Percentiles rank a stretch among this genome's conserved stretches.
These are phyloP conservation scores for Gymnarchus niloticus DNA, from an alignment of 2,113 vertebrate genomes.

Conservation along the genomic window DNA sequence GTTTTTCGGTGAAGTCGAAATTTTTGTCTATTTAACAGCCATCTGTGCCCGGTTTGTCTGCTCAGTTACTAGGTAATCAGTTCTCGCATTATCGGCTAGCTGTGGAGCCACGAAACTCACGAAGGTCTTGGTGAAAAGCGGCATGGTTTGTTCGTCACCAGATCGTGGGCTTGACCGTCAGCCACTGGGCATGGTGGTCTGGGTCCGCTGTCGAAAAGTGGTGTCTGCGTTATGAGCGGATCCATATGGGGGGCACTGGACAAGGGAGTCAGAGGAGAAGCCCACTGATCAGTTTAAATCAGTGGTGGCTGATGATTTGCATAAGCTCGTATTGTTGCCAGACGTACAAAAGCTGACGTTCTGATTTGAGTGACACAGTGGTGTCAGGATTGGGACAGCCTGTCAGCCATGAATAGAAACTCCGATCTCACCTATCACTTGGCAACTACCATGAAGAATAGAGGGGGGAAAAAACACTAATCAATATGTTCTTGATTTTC, in stretches of 20 bases:
- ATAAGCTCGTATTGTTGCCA: slow-evolving; percentile 27
- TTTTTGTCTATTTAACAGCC: slow-evolving; percentile 24
- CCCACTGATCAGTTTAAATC: slow-evolving; percentile 20
- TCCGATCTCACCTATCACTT: slow-evolving; percentile 18
- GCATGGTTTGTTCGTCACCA: background rate
- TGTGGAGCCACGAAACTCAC: background rate
- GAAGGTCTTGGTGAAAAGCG: background rate
- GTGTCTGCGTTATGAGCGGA: slow-evolving; percentile 15
- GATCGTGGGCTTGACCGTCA: background rate
- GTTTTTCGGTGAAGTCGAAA: slow-evolving; percentile 12
- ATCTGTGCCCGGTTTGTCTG: slow-evolving; percentile 30
- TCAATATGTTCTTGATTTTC: background rate
- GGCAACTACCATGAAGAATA: slow-evolving; percentile 14
- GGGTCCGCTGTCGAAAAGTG: background rate
- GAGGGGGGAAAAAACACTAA: background rate
- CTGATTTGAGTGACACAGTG: slow-evolving; percentile 36
- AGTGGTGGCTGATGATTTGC: slow-evolving; percentile 27
- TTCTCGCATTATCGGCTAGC: slow-evolving; percentile 5
- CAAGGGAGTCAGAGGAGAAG: slow-evolving; percentile 14
- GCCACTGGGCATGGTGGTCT: background rate
- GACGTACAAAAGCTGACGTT: slow-evolving; percentile 30
- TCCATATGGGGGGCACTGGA: background rate
- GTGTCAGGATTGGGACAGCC: slow-evolving; percentile 36
- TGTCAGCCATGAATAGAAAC: slow-evolving; percentile 34
- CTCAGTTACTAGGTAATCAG: background rate